Conservation (phyloP, 2,113 vertebrate genomes). For the Microcebus murinus region DNA sequence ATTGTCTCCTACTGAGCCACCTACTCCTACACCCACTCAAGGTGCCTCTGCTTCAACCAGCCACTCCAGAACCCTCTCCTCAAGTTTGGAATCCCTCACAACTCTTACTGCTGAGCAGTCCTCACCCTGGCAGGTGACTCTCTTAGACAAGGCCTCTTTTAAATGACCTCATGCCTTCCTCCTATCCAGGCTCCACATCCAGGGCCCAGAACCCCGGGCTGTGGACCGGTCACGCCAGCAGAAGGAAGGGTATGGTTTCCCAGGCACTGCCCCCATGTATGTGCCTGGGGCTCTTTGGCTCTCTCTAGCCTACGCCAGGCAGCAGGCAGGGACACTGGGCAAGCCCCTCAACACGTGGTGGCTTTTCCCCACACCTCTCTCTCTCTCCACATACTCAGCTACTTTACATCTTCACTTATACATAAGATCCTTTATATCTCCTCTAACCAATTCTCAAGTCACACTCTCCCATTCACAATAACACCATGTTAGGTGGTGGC, state of each 20-base stretch:
- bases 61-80: background rate
- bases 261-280: background rate
- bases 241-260: background rate
- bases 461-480: background rate
- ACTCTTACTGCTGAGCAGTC: slow-evolving; percentile 89
- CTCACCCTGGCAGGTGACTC: background rate
- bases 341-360: background rate
- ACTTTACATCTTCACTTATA: background rate
- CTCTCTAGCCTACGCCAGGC: background rate
- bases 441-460: background rate
- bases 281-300: background rate
- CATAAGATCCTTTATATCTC: background rate
- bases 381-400: background rate
- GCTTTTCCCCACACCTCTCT: background rate
- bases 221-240: background rate
- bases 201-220: background rate
- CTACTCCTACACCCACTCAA: background rate
- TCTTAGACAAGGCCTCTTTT: background rate
- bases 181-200: background rate
- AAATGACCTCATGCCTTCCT: background rate
- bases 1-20: background rate
- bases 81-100: background rate
- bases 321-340: background rate
- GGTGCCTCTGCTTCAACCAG: background rate
- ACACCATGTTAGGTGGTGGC: background rate